These are phyloP conservation scores for Coranthus polyacanthus DNA, from an alignment of 2,797 vertebrate species.

Conservation along the genomic window DNA sequence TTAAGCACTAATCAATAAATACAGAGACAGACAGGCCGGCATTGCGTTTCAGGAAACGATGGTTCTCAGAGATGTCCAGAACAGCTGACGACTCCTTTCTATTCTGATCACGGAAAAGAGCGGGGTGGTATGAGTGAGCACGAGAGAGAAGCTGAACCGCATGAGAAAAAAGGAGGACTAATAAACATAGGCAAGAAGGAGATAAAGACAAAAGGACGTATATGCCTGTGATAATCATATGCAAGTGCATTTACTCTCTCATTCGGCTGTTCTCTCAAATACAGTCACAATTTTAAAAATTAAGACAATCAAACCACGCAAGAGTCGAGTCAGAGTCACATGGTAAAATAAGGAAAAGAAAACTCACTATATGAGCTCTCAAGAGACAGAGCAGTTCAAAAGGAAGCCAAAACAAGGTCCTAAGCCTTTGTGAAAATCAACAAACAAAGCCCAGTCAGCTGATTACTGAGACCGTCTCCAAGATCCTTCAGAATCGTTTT, in stretches of 20 bases:
- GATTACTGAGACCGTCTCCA: constrained; percentile 4
- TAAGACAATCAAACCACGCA: neutral
- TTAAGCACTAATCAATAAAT: constrained; percentile 51
- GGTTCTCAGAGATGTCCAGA: constrained; percentile 17
- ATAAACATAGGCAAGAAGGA: too few relatives aligned
- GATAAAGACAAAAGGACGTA: neutral
- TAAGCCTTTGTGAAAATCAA: constrained; percentile 1
- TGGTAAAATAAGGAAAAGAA: neutral
- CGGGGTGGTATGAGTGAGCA: neutral
- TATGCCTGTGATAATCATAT: too few relatives aligned
- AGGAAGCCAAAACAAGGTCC: neutral
- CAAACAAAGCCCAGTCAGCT: neutral
- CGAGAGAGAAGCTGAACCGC: neutral
- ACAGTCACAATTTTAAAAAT: neutral
- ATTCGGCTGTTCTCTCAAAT: too few relatives aligned
- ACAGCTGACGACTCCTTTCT: constrained; percentile 33
- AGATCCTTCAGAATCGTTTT: neutral
- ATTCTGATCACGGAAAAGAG: constrained; percentile 10
- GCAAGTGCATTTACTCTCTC: too few relatives aligned
- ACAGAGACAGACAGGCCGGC: constrained; percentile 45
- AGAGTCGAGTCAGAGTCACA: neutral
- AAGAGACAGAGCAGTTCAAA: constrained; percentile 7
- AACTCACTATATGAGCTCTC: neutral
- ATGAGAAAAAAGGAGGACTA: too few relatives aligned
- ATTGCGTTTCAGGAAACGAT: constrained; percentile 35